Base-by-base conservation (phyloP, 37 sponge, comb jelly and placozoan genomes). In the Oscarella lobularis region DNA sequence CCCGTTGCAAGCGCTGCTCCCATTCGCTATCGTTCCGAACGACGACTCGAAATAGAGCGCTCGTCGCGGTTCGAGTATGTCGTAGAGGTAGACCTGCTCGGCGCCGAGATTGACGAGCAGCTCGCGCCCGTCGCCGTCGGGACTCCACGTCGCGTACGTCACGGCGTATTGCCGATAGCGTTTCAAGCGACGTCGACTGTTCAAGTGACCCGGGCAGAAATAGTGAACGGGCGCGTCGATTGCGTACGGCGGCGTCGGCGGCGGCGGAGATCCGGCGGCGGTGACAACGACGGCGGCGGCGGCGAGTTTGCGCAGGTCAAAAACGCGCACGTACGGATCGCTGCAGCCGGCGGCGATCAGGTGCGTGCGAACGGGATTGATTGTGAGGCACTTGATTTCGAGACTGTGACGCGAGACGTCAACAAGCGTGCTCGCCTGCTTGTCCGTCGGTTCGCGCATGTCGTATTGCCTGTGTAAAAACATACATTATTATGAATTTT, bases 311-410 rank as follows among this genome's bases (percentile, higher is more conserved):
- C 98, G 75, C 6, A 74, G 78, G 80, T 96, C 98, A 74, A 88
- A 96, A 3, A 96, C 39, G n/a, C 98, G 67, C 1, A 87, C 88
- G 73, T 80, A 85, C 3, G 84, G 77, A 41, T 96, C 93, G 2
- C 81, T 74, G 5, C 84, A 75, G 4, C 98, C 98, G 1, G 92
- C 88, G 36, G 90, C 90, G 0, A 96, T 36, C 41, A 90, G 82
- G 39, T 92, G 84, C 31, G 88, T 36, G 4, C 84, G 85, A 0
- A 83, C 84, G 1, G 89, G 90, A 77, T 89, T 92, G 36, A 89
- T 78, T 54, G 77, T 84, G 6, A 96, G 66, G 75, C 98, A 92
- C 41, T 96, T 96, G 35, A 85, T 83, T 82, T 93, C 85, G 20
- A 82, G 39, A 2, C 60, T 29, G 3, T 73, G 66, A 33, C 2